A percentile compares a stretch with the other conserved stretches of the same genome.
Conservation (phyloP, 1,140 invertebrate genomes). For the Ooceraea biroi region DNA sequence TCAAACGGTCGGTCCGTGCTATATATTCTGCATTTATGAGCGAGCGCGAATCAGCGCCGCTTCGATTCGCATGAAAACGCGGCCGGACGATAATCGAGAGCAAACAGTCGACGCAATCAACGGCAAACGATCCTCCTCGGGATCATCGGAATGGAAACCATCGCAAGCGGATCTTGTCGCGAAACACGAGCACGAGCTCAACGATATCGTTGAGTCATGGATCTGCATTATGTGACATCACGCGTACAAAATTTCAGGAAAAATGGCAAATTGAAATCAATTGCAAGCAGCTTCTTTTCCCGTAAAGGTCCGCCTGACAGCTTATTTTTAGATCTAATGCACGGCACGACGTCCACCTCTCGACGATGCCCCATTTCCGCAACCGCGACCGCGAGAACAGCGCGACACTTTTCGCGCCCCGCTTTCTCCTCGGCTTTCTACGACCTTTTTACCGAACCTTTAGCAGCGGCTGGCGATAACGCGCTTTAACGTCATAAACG, state of each 20-base stretch:
- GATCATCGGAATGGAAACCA: no score
- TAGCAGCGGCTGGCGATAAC: not conserved
- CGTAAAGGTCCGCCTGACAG: constrained; percentile 12
- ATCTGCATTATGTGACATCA: not conserved
- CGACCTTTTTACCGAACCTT: constrained; percentile 5
- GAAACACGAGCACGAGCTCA: not conserved
- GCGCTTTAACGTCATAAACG: constrained; percentile 3
- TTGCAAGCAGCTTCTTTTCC: not conserved
- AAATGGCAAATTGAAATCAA: not conserved
- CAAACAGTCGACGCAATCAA: not conserved
- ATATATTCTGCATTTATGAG: constrained; percentile 44
- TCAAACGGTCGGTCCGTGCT: constrained; percentile 40
- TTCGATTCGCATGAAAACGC: not conserved
- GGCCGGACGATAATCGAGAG: not conserved
- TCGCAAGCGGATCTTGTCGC: not conserved
- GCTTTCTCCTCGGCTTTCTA: constrained; percentile 50
- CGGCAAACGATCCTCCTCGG: not conserved
- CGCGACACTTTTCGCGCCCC: not conserved
- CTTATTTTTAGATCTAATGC: constrained; percentile 31
- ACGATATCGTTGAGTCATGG: not conserved
- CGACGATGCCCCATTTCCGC: constrained; percentile 14
- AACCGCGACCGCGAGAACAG: not conserved
- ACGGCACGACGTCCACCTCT: not conserved
- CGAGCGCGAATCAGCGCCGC: not conserved
- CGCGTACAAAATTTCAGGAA: not conserved